Conservation (phyloP, 2,113 vertebrate species). For the Xenotilapia leptura region DNA sequence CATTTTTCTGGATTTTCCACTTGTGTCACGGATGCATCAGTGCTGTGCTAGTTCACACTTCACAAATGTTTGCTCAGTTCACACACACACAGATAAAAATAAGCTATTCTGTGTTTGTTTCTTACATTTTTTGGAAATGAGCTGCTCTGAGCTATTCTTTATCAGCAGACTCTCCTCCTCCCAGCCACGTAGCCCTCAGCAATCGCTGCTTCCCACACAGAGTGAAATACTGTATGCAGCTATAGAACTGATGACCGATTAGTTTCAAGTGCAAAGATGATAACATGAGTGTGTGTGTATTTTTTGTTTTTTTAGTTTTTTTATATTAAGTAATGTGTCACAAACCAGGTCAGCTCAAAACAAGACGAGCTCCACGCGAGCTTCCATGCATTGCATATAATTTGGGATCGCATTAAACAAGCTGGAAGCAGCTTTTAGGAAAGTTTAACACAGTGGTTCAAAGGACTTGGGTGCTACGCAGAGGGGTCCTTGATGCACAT, state of each 20-base stretch:
- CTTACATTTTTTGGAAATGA: not conserved
- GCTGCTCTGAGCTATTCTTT: not conserved
- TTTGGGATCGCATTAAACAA: not conserved
- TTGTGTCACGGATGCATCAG: not conserved
- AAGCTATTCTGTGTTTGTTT: not conserved
- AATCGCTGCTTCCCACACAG: not conserved
- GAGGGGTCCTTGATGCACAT: not conserved
- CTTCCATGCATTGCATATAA: not conserved
- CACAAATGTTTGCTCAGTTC: not conserved
- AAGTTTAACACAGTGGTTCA: not conserved
- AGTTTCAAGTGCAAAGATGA: not conserved
- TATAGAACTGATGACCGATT: not conserved
- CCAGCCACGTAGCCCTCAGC: not conserved
- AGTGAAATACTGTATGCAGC: not conserved
- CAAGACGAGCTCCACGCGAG: not conserved
- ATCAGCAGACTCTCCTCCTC: not conserved
- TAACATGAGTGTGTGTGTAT: not conserved
- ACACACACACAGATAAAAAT: not conserved
- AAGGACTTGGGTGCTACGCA: not conserved
- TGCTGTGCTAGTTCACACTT: not conserved
- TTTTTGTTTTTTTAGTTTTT: not conserved
- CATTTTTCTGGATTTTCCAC: not conserved
- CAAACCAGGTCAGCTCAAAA: not conserved
- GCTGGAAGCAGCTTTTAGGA: not conserved
- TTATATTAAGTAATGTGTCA: not conserved